Evolutionary conservation across 1,140 invertebrate species (phyloP).

Genomic region (Brachionus calyciflorus): DNA sequence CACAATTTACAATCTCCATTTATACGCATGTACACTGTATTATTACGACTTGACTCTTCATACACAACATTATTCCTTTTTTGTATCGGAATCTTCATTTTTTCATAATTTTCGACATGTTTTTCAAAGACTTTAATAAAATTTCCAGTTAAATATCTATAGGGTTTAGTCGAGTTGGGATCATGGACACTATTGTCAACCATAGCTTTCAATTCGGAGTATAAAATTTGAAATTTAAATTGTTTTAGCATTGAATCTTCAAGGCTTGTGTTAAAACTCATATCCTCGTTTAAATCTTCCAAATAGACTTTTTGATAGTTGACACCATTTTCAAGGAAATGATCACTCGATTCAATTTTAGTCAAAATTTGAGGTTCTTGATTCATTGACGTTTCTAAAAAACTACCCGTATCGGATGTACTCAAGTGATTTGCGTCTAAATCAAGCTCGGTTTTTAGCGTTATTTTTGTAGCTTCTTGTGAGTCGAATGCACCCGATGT

Average conservation of each 20-base stretch:
- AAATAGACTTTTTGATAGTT: conserved; percentile 4
- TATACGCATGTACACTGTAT: conserved; percentile 12
- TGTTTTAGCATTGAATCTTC: conserved; percentile 23
- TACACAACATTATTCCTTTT: conserved; percentile 38
- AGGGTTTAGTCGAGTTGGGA: conserved; percentile 14
- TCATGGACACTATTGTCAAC: conserved; percentile 23
- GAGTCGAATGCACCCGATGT: background rate
- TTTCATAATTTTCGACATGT: conserved; percentile 31
- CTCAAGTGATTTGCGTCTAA: background rate
- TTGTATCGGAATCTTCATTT: conserved; percentile 33
- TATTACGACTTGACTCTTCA: conserved; percentile 10
- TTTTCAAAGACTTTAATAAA: conserved; percentile 36
- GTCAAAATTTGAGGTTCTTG: background rate
- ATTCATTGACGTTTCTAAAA: background rate
- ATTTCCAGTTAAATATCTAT: conserved; percentile 26
- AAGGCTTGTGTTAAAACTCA: background rate
- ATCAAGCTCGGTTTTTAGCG: conserved; percentile 13
- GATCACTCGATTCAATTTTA: conserved; percentile 18
- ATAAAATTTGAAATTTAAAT: conserved; percentile 34
- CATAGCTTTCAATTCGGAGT: conserved; percentile 19
- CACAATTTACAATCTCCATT: conserved; percentile 26
- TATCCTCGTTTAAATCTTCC: conserved; percentile 9
- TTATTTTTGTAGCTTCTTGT: conserved; percentile 20
- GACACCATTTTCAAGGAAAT: background rate
- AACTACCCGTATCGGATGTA: background rate